A percentile compares a stretch with the other conserved stretches of the same genome.
Conservation (phyloP, 2,113 vertebrate species). For the Callipepla californica region DNA sequence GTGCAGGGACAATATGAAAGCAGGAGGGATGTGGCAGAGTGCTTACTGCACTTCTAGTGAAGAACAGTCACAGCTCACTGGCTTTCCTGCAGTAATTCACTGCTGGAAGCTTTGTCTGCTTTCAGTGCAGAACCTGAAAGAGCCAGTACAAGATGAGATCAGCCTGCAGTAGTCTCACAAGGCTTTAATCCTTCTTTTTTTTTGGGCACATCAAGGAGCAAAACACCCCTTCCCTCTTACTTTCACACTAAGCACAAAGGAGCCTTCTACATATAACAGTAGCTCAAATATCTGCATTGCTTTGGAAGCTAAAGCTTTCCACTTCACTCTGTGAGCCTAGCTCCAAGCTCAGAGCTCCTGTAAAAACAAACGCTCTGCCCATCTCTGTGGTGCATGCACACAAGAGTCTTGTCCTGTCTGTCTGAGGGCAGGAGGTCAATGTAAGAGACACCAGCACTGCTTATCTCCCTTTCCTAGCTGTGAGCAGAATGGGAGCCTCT, state of each 20-base stretch:
- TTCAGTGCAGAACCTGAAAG: background rate
- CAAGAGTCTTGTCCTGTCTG: background rate
- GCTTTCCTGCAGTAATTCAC: background rate
- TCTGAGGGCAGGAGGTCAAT: background rate
- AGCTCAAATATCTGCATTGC: background rate
- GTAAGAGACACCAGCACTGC: background rate
- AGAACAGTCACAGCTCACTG: background rate
- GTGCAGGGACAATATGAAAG: background rate
- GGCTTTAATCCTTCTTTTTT: background rate
- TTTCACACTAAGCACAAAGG: background rate
- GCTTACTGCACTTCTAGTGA: background rate
- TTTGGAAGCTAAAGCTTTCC: background rate
- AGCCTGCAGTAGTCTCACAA: background rate
- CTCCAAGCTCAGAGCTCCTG: background rate
- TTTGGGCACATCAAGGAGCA: background rate
- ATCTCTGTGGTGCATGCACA: accelerated
- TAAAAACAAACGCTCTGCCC: background rate
- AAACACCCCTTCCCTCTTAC: background rate
- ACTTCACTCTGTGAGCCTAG: background rate
- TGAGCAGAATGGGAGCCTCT: background rate
- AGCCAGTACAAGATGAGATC: background rate
- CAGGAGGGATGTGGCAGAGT: background rate
- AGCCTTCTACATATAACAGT: background rate
- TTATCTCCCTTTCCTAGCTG: background rate
- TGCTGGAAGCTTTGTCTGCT: background rate